Percentiles rank a stretch among this genome's conserved stretches.
These are phyloP conservation scores for Aleiodes alternator DNA, from an alignment of 2,888 invertebrate genomes.

Conservation along the genomic window DNA sequence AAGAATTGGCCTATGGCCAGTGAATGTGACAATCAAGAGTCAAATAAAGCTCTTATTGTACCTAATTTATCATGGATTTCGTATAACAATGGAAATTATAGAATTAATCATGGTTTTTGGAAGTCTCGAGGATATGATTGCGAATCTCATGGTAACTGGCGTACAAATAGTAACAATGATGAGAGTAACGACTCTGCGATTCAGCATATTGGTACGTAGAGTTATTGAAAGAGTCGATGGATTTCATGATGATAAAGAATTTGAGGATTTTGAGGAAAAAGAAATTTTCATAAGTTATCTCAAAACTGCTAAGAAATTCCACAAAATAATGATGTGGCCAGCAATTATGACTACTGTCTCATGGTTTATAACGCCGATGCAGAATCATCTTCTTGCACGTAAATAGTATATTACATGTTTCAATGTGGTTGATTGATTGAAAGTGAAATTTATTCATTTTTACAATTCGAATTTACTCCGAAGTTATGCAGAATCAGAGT, in stretches of 20 bases:
- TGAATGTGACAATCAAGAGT: conserved; percentile 3
- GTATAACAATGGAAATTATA: conserved; percentile 42
- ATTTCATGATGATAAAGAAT: neutral
- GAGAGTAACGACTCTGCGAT: neutral
- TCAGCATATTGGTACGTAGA: neutral
- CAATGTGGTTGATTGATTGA: too few relatives aligned
- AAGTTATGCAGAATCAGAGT: conserved; percentile 42
- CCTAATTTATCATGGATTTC: conserved; percentile 39
- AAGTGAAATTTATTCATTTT: neutral
- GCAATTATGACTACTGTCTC: neutral
- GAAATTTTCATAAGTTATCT: neutral
- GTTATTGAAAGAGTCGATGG: neutral
- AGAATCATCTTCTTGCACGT: conserved; percentile 26
- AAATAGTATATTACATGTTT: neutral
- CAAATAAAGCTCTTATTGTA: neutral
- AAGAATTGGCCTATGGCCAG: conserved; percentile 31
- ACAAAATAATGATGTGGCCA: neutral
- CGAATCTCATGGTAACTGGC: conserved; percentile 30
- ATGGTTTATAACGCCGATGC: conserved; percentile 12
- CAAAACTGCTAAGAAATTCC: neutral
- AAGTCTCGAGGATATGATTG: conserved; percentile 24
- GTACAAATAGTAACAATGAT: neutral
- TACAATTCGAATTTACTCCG: neutral
- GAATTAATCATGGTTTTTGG: conserved; percentile 42
- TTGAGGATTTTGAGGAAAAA: neutral